Evolutionary conservation across 2,113 vertebrate genomes (phyloP).

Genomic region (Alaudala cheleensis): DNA sequence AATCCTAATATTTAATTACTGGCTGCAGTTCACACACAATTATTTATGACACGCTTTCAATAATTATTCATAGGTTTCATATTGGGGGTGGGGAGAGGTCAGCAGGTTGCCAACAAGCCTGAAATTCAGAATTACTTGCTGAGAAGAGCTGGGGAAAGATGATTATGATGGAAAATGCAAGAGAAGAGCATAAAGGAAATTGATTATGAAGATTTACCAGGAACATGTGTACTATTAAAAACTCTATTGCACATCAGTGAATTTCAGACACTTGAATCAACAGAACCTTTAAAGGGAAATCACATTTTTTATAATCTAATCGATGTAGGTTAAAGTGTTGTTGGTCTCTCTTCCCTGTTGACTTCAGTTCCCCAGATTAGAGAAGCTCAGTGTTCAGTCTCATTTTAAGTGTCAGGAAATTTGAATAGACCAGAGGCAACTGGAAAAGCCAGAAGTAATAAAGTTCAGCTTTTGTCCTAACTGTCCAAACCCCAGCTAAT

Average conservation of each 20-base stretch:
- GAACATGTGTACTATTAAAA: constrained; percentile 39
- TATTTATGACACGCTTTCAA: constrained; percentile 50
- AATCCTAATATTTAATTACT: constrained; percentile 52
- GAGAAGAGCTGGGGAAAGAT: neutral
- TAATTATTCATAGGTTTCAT: constrained; percentile 54
- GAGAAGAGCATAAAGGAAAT: constrained; percentile 35
- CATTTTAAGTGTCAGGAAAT: neutral
- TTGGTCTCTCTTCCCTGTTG: neutral
- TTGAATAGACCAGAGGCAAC: neutral
- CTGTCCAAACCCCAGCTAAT: neutral
- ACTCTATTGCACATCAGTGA: constrained; percentile 8
- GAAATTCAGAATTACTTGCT: constrained; percentile 2
- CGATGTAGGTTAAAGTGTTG: neutral
- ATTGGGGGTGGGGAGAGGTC: neutral
- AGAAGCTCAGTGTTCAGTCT: neutral
- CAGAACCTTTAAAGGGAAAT: constrained; percentile 45
- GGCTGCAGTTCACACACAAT: neutral
- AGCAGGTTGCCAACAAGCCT: constrained; percentile 18
- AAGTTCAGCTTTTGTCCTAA: neutral
- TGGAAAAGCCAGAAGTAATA: neutral
- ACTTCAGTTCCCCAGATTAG: neutral
- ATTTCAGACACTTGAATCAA: constrained; percentile 20
- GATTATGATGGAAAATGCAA: neutral
- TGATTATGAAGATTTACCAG: constrained; percentile 48
- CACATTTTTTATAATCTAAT: constrained; percentile 42